Evolutionary conservation across 2,888 invertebrate species (phyloP), one percentile per base, ranked within the genome.

Genomic region (Thymelicus acteon): DNA sequence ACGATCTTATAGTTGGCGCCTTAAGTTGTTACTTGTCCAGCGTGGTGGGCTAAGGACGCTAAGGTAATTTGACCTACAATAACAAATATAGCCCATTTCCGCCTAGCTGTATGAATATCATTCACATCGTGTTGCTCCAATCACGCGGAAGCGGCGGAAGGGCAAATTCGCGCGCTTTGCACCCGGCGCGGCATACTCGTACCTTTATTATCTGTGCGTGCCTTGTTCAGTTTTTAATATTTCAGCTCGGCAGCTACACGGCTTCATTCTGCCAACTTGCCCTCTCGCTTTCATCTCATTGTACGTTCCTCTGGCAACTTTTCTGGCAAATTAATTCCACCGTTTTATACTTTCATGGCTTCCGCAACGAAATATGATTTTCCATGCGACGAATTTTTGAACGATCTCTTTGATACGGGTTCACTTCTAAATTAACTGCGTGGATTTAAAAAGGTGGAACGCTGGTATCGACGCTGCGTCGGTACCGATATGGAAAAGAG

Each of bases 221-320:
- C 76, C 75, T 75, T 77, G 75, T 75, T 76, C 78, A 48, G 71
- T 85, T 87, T 91, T 90, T 89, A 89, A 91, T 91, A 90, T 91
- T 88, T 87, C 90, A 90, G 84, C 84, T 79, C 77, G 79, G 85
- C 85, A 83, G 79, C 82, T 84, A 80, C 85, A 82, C 77, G 87
- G 90, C 88, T 88, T 90, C 90, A 90, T 89, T 87, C 90, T 87
- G 82, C 85, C 85, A 82, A 85, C 82, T 87, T 85, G 84, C 84
- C 86, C 88, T 88, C 88, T 89, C 87, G 86, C 89, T 91, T 91
- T 91, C 92, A 91, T 89, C 88, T 87, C 88, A 90, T 93, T 92
- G 92, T 92, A 83, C 78, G 81, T 80, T 80, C 80, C 80, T 81
- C 80, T 80, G 78, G 81, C 82, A 89, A 91, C 90, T 90, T 92